These are phyloP conservation scores for Orestias chungarensis DNA, from an alignment of 2,797 vertebrate species.

Conservation along the genomic window DNA sequence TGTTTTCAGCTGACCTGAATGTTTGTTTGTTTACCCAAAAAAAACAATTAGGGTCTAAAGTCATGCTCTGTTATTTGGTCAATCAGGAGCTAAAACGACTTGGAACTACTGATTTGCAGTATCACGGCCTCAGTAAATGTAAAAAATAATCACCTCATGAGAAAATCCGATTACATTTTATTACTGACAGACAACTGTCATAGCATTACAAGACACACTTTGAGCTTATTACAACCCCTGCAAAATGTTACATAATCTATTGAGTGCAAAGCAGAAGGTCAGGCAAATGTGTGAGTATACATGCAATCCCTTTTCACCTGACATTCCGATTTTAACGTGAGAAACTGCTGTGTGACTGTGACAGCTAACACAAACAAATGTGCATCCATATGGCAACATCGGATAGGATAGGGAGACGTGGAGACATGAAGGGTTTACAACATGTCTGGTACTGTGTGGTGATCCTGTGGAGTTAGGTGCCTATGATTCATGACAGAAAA, in stretches of 20 bases:
- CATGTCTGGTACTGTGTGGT: slow-evolving; percentile 58
- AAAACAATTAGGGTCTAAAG: not conserved
- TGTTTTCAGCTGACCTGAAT: not conserved
- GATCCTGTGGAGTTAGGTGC: slow-evolving; percentile 45
- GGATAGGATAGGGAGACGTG: slow-evolving; percentile 76
- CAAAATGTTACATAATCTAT: slow-evolving; percentile 33
- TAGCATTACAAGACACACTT: slow-evolving; percentile 12
- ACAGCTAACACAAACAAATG: slow-evolving; percentile 55
- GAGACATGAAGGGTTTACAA: slow-evolving; percentile 56
- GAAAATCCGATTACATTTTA: too few species aligned
- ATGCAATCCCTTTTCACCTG: slow-evolving; percentile 65
- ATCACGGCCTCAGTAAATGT: not conserved
- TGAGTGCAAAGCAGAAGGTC: slow-evolving; percentile 50
- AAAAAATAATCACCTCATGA: too few species aligned
- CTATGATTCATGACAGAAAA: slow-evolving; percentile 59
- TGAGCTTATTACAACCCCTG: slow-evolving; percentile 11
- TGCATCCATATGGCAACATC: slow-evolving; percentile 61
- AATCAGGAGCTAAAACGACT: not conserved
- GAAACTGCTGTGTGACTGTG: slow-evolving; percentile 50
- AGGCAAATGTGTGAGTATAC: slow-evolving; percentile 49
- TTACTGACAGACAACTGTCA: slow-evolving; percentile 15
- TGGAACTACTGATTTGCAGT: not conserved
- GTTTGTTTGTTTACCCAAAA: not conserved
- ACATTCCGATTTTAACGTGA: slow-evolving; percentile 67
- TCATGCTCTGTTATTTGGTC: not conserved